phyloP scores from a whole-genome alignment of 2,113 vertebrate genomes.

The Nibea albiflora region DNA sequence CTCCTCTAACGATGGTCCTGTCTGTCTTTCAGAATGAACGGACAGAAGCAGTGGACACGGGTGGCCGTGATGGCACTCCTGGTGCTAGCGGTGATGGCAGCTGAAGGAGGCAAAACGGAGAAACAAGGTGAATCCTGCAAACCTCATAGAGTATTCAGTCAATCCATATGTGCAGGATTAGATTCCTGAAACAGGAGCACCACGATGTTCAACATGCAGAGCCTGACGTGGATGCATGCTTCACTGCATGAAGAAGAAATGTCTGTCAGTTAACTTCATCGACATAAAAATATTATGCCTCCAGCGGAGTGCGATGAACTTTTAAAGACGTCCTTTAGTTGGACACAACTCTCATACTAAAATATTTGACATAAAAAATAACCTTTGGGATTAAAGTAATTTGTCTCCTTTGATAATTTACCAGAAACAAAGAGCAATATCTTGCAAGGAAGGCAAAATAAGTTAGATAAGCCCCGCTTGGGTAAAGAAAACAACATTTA shows the following conservation, averaged over 20 bases:
- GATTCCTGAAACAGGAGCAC: not conserved
- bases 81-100: slow-evolving; percentile 77
- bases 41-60: slow-evolving; percentile 78
- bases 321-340: not conserved
- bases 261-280: not conserved
- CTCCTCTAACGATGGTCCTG: not conserved
- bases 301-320: not conserved
- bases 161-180: not conserved
- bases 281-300: not conserved
- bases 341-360: slow-evolving; percentile 11
- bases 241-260: not conserved
- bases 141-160: rapidly evolving
- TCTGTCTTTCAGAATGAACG: slow-evolving; percentile 78
- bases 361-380: slow-evolving; percentile 7
- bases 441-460: slow-evolving; percentile 33
- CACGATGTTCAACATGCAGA: not conserved
- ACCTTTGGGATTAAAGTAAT: slow-evolving; percentile 36
- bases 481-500: slow-evolving; percentile 49
- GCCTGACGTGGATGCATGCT: not conserved
- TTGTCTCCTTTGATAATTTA: slow-evolving; percentile 46
- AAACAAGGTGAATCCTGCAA: slow-evolving; percentile 78
- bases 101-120: slow-evolving; percentile 81
- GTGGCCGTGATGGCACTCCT: slow-evolving; percentile 79
- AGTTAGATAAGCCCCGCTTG: slow-evolving; percentile 48
- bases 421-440: slow-evolving; percentile 43